Evolutionary conservation across 2,888 invertebrate species (phyloP), one percentile per base, ranked within the genome.

Genomic region (Sarcophaga caerulescens): DNA sequence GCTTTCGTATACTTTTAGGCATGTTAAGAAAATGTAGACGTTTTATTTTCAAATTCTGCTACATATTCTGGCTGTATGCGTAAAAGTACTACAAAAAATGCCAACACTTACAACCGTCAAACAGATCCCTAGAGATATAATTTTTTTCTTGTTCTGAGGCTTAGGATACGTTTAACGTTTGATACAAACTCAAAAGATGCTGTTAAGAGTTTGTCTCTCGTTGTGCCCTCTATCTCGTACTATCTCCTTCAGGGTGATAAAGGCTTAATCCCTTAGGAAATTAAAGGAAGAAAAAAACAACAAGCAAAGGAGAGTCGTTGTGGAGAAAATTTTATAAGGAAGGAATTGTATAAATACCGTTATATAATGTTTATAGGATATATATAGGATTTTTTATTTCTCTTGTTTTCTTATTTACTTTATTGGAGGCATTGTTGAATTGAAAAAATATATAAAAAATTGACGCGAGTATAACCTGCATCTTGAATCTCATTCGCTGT

Each of bases 101-200:
- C 68, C 52, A 73, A 69, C 78, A 83, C 78, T 83, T 74, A 79
- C 74, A 69, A 63, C 74, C 74, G 69, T 83, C 83, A 83, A 71
- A 78, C 78, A 73, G 63, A 83, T 83, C 78, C 78, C 74, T 59
- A 57, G 70, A 78, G 78, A 83, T 83, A 79, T 83, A 69, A 74
- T 57, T 65, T 69, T 65, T 78, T 74, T 68, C 59, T 71, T 80
- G 66, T 73, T 52, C 17, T 35, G 44, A 60, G 73, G 63, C 78
- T 74, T 63, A 60, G 71, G 21, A 52, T 68, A 71, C 47, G 59
- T 45, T n/a, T 70, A 66, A 81, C 44, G 11, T 65, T 82, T 73
- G 73, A 80, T 80, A 73, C 19, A 65, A 66, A 80, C 23, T 65
- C 45, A 73, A 23, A 65, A 60, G 35, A 65, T 70, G 47, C 70